Percentiles rank a stretch among this genome's conserved stretches.
phyloP scores from a whole-genome alignment of 2,888 invertebrate species.

The Morinoia aosen region DNA sequence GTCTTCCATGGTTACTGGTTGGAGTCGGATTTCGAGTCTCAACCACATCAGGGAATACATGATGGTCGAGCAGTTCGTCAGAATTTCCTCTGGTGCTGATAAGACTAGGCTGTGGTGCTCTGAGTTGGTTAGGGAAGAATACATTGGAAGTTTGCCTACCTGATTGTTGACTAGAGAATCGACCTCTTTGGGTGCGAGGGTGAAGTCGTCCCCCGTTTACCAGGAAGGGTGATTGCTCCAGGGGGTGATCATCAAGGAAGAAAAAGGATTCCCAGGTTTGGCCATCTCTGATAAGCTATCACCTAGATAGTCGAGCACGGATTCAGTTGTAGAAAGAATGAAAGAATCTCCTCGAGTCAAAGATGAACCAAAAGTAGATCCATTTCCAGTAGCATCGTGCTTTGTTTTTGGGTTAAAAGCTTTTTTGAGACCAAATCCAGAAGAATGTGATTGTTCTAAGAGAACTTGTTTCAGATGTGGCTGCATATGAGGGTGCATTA shows the following conservation, averaged over 20 bases:
- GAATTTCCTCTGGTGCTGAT: background rate
- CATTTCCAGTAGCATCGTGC: background rate
- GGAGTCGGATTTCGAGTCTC: background rate
- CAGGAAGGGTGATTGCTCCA: constrained; percentile 53
- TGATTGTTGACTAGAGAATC: constrained; percentile 51
- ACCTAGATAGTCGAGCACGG: constrained; percentile 5
- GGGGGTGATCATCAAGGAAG: constrained; percentile 14
- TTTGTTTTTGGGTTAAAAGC: background rate
- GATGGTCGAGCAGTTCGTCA: background rate
- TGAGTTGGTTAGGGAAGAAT: background rate
- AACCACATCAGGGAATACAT: background rate
- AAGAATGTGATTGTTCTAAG: background rate
- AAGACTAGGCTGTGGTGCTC: background rate
- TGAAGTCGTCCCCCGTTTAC: constrained; percentile 53
- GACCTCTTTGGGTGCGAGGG: constrained; percentile 54
- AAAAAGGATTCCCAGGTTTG: constrained; percentile 11
- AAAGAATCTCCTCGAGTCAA: background rate
- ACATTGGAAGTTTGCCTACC: background rate
- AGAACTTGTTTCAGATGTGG: constrained; percentile 30
- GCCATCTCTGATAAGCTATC: constrained; percentile 37
- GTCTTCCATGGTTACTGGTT: background rate
- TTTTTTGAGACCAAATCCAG: background rate
- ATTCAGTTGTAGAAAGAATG: constrained; percentile 2
- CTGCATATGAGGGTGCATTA: constrained; percentile 29
- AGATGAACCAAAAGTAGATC: background rate